These are phyloP conservation scores for Salvelinus sp. DNA, from an alignment of 2,113 vertebrate species.

Conservation along the genomic window DNA sequence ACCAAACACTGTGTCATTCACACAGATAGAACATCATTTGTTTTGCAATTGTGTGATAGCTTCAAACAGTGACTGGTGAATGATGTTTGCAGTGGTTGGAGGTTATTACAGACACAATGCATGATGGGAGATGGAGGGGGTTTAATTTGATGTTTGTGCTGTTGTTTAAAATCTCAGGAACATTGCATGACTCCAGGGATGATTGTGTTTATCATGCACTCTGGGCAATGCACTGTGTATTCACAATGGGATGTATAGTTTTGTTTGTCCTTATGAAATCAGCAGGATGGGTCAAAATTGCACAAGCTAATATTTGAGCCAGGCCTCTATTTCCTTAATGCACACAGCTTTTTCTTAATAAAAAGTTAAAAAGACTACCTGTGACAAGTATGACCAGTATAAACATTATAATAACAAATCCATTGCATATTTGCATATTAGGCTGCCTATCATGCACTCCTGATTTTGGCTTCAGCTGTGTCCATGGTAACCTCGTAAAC, in stretches of 20 bases:
- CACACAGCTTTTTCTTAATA: too few species aligned
- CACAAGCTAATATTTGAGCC: neutral
- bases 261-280: neutral
- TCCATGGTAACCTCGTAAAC: too few species aligned
- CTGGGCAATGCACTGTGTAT: constrained; percentile 1
- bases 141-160: constrained; percentile 46
- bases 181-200: constrained; percentile 49
- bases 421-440: too few species aligned
- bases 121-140: constrained; percentile 33
- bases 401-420: too few species aligned
- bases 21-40: constrained; percentile 56
- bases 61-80: constrained; percentile 44
- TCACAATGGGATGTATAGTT: neutral
- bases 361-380: too few species aligned
- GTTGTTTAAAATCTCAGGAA: constrained; percentile 50
- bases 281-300: too few species aligned
- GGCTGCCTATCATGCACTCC: too few species aligned
- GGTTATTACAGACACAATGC: constrained; percentile 32
- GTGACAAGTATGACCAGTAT: too few species aligned
- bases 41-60: constrained; percentile 54
- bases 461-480: too few species aligned
- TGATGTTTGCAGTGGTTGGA: constrained; percentile 33
- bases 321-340: too few species aligned
- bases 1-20: constrained; percentile 61
- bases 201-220: constrained; percentile 42